These are phyloP conservation scores for Cylloceria caligata DNA, from an alignment of 2,888 invertebrate genomes.

Conservation along the genomic window DNA sequence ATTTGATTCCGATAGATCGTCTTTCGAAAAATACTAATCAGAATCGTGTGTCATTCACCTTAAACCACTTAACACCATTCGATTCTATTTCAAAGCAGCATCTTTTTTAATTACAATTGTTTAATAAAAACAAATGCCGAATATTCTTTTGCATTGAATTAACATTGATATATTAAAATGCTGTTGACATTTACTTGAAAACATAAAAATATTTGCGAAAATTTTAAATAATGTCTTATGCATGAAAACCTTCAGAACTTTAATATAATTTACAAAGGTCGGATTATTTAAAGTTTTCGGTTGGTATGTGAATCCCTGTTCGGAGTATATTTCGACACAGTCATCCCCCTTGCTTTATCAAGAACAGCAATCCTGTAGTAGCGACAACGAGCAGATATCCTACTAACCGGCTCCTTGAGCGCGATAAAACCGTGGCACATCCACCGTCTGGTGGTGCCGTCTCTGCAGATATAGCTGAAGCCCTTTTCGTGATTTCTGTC, in stretches of 20 bases:
- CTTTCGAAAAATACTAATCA: too few species aligned
- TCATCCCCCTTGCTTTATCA: conserved; percentile 39
- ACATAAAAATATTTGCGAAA: too few species aligned
- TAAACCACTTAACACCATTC: too few species aligned
- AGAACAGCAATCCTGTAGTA: background rate
- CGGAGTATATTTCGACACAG: background rate
- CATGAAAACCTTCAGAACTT: background rate
- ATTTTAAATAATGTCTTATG: too few species aligned
- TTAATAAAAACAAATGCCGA: too few species aligned
- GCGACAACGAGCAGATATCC: conserved; percentile 15
- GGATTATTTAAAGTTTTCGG: background rate
- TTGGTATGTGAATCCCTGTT: background rate
- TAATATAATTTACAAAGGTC: background rate
- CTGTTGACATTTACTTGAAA: too few species aligned
- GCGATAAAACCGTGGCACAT: conserved; percentile 99
- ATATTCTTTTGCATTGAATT: background rate
- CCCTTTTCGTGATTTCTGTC: conserved; percentile 99
- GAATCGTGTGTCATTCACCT: too few species aligned
- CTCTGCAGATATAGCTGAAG: conserved; percentile 99
- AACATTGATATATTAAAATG: too few species aligned
- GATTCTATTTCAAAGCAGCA: too few species aligned
- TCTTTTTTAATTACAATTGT: too few species aligned
- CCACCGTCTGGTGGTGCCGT: conserved; percentile 99
- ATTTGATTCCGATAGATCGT: too few species aligned
- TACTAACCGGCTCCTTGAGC: conserved; percentile 93